These are phyloP conservation scores for Cosmopolites sordidus DNA, from an alignment of 2,888 invertebrate genomes.

Conservation along the genomic window DNA sequence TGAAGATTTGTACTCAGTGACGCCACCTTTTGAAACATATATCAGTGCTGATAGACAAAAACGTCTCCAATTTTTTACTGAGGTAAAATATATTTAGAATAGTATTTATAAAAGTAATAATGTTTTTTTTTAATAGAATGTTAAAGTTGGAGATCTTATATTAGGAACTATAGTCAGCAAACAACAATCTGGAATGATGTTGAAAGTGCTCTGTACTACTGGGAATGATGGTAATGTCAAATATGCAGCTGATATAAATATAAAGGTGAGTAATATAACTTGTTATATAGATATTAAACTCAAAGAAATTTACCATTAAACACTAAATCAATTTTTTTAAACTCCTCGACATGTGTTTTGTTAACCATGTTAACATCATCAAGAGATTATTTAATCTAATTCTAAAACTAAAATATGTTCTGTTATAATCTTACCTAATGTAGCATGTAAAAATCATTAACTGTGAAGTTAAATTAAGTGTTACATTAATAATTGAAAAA, in stretches of 20 bases:
- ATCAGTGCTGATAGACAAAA: conserved; percentile 74
- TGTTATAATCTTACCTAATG: too few relatives aligned
- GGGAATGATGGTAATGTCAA: conserved; percentile 71
- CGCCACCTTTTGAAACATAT: conserved; percentile 85
- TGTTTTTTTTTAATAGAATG: conserved; percentile 49
- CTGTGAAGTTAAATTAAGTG: too few relatives aligned
- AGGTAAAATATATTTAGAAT: conserved; percentile 54
- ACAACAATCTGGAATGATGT: conserved; percentile 66
- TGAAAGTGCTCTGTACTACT: conserved; percentile 81
- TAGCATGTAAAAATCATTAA: too few relatives aligned
- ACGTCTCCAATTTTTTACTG: conserved; percentile 74
- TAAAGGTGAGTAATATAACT: conserved; percentile 62
- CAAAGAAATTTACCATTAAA: too few relatives aligned
- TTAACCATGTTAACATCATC: too few relatives aligned
- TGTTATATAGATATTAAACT: not conserved
- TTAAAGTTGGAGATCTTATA: conserved; percentile 73
- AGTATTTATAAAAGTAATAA: not conserved
- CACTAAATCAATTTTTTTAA: too few relatives aligned
- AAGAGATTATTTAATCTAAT: too few relatives aligned
- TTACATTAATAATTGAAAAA: too few relatives aligned
- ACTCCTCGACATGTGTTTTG: too few relatives aligned
- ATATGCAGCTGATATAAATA: conserved; percentile 80
- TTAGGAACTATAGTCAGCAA: conserved; percentile 75
- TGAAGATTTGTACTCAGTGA: conserved; percentile 69
- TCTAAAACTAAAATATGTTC: too few relatives aligned